Base-by-base conservation (phyloP, 2,113 vertebrate genomes). In the Tringa solitaria region DNA sequence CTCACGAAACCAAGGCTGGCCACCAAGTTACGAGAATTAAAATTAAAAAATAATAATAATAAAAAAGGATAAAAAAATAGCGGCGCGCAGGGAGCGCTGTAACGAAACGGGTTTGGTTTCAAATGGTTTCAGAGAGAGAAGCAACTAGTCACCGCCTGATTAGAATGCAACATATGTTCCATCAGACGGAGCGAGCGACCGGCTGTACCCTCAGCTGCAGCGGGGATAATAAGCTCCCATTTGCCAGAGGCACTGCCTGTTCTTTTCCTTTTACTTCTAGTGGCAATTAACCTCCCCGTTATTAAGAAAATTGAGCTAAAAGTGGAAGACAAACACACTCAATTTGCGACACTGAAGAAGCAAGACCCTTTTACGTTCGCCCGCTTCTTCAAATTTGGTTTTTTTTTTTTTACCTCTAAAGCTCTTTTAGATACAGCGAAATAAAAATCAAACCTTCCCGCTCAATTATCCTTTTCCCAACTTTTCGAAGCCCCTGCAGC, bases 241-340 rank as follows among this genome's bases (percentile, higher is more conserved):
- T 96, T 33, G 53, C 96, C 82, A 61, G 2, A 94, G 93, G 96
- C 95, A 87, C 95, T 87, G 72, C 2, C 65, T 91, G 94, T 96
- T 96, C 96, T 85, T 78, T 81, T 84, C 7, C 0, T 51, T 80
- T 88, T 75, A 70, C 92, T 96, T 90, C 93, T 95, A 56, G 59
- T 93, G 79, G 79, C 92, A 94, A 96, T 95, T 86, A 96, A 96
- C 93, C 83, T 90, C 95, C 96, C 93, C 72, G 73, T 87, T 84
- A 96, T 93, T 95, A 96, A 95, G 88, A 94, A 93, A 92, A 92
- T 14, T 82, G 90, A 48, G n/a, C 96, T 95, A 48, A 28, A 78
- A 78, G 69, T 61, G 75, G 82, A 93, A 94, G 88, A 87, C 92
- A 95, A 92, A 95, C 80, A 89, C 53, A 41, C 56, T 78, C 69